These are phyloP conservation scores for Hydrolagus affinis DNA, from an alignment of 2,113 vertebrate genomes.

Conservation along the genomic window DNA sequence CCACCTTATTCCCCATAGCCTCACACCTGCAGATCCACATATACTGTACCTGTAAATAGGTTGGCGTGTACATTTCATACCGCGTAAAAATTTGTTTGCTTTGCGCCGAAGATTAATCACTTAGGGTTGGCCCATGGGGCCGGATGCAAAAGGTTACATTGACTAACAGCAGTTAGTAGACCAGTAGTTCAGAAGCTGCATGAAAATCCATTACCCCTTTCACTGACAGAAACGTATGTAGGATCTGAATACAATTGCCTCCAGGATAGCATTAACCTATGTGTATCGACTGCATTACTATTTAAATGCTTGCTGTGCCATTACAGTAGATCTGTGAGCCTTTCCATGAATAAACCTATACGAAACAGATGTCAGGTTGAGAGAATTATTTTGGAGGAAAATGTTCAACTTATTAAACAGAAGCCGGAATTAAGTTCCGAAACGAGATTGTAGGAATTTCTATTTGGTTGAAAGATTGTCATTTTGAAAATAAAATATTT, in stretches of 20 bases:
- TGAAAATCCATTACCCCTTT: constrained; percentile 26
- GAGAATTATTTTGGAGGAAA: background rate
- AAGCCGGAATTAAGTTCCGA: background rate
- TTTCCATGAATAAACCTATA: background rate
- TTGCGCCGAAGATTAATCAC: constrained; percentile 15
- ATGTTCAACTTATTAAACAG: background rate
- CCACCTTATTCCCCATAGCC: background rate
- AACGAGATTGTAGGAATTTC: background rate
- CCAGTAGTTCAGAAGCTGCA: background rate
- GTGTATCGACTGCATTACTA: background rate
- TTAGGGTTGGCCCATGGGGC: background rate
- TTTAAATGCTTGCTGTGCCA: background rate
- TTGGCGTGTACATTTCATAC: background rate
- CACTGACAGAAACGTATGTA: constrained; percentile 4
- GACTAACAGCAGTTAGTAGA: background rate
- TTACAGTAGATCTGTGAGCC: background rate
- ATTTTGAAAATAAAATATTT: background rate
- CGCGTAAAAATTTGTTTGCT: background rate
- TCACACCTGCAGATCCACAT: constrained; percentile 19
- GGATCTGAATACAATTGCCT: constrained; percentile 5
- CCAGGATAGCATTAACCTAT: constrained; percentile 24
- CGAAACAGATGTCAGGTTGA: background rate
- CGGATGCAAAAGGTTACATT: background rate
- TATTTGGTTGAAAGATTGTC: constrained; percentile 12
- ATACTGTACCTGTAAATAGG: background rate